Percentiles rank a stretch among this genome's conserved stretches.
Conservation (phyloP, 2,797 vertebrate genomes). For the Melanotaenia parkinsoni region DNA sequence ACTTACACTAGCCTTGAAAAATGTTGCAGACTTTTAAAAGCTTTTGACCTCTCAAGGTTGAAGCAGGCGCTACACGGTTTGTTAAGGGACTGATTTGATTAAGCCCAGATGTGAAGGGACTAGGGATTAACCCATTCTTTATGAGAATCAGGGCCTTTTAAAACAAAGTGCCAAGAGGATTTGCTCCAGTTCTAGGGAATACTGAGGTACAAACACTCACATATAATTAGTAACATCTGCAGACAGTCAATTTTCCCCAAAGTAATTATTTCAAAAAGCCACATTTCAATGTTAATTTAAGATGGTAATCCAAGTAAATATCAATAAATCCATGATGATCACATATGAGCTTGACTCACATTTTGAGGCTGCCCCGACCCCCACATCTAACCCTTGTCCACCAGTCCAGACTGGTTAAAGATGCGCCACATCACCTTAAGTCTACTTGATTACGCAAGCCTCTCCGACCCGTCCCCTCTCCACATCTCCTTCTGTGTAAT, state of each 20-base stretch:
- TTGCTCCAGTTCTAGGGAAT: conserved; percentile 21
- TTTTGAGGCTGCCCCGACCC: neutral
- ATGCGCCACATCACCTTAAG: conserved; percentile 73
- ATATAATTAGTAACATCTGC: conserved; percentile 65
- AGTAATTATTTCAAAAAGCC: conserved; percentile 47
- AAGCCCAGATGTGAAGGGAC: conserved; percentile 54
- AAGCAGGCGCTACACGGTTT: conserved; percentile 16
- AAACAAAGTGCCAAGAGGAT: conserved; percentile 46
- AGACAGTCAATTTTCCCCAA: conserved; percentile 41
- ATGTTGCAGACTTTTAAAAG: neutral
- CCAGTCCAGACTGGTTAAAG: conserved; percentile 41
- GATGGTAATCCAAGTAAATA: conserved; percentile 14
- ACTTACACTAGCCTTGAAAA: neutral
- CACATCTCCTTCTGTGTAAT: conserved; percentile 78
- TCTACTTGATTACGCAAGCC: conserved; percentile 76
- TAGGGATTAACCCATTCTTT: conserved; percentile 58
- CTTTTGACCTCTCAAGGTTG: conserved; percentile 43
- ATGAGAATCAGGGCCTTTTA: conserved; percentile 26
- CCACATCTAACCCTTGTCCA: no score
- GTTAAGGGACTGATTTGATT: conserved; percentile 57
- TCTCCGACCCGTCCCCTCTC: conserved; percentile 23
- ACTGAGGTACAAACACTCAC: conserved; percentile 9
- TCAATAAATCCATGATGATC: conserved; percentile 2
- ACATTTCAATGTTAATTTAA: conserved; percentile 26
- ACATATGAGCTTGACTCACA: conserved; percentile 3